A percentile compares a stretch with the other conserved stretches of the same genome.
These are phyloP conservation scores for Anoura caudifer DNA, from an alignment of 2,113 vertebrate species.

Conservation along the genomic window DNA sequence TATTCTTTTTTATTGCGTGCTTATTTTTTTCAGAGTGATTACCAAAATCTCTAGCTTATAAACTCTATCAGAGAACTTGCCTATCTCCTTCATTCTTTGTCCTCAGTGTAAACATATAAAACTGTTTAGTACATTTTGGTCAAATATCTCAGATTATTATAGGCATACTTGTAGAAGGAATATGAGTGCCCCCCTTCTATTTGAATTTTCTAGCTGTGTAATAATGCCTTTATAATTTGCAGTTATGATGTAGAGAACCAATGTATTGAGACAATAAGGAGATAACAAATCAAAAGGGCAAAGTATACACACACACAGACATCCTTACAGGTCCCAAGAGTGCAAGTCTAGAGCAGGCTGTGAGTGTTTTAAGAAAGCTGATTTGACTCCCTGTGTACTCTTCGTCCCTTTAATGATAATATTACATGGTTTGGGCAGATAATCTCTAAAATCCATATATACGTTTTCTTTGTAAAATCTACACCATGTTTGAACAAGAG, in stretches of 20 bases:
- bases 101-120: not conserved
- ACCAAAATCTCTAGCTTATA: not conserved
- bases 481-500: not conserved
- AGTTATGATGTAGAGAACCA: not conserved
- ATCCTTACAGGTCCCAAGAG: not conserved
- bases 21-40: not conserved
- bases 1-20: not conserved
- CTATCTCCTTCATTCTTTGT: not conserved
- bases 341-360: not conserved
- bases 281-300: not conserved
- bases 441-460: not conserved
- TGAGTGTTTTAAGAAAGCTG: not conserved
- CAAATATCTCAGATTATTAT: not conserved
- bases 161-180: not conserved
- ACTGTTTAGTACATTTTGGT: not conserved
- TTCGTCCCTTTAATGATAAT: not conserved
- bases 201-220: not conserved
- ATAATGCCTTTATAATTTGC: not conserved
- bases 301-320: not conserved
- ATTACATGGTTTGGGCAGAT: not conserved
- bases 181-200: not conserved
- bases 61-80: not conserved
- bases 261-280: not conserved
- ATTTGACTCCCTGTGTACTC: not conserved
- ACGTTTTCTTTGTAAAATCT: not conserved